Base-by-base conservation (phyloP, 2,113 vertebrate species). In the Sorex araneus region DNA sequence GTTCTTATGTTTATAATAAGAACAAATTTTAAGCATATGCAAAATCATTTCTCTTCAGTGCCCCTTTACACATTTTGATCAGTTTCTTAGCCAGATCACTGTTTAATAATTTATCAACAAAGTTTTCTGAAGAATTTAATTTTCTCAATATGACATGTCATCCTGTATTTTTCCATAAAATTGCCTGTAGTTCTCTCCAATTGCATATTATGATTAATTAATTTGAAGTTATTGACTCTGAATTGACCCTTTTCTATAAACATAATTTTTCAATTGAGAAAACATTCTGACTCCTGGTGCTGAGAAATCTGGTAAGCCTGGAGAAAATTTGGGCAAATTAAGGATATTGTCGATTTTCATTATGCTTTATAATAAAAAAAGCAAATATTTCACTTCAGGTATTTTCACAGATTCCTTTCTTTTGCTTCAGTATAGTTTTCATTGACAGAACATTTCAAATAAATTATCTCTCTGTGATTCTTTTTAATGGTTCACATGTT, bases 371-470 rank as follows among this genome's bases (percentile, higher is more conserved):
- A 54, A 75, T 82, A 70, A 94, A 90, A 83, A 32, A 34, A 92
- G 43, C 94, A 92, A 95, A 94, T 96, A 96, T 92, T 94, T 94
- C 70, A 79, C 32, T 87, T 82, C 80, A 87, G 64, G 81, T 94
- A 85, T 57, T 94, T 93, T 95, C 90, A 90, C 70, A 87, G 27
- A 93, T 93, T 60, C 32, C 81, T 84, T 93, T 28, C 45, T 90
- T 94, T 91, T 91, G 87, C 88, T 34, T 90, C 66, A 50, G 47
- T 66, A 5, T 82, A 78, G 71, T 73, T 94, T 90, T 85, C 67
- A 66, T 66, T 95, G 63, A 93, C 71, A 87, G 93, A 94, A 79
- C 8, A 91, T 75, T 64, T 81, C 79, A 92, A 94, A 81, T 75
- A 94, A 80, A 27, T 92, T 93, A 47, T 88, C 64, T 89, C 32